Percentiles rank a stretch among this genome's conserved stretches.
These are phyloP conservation scores for Sarcophaga caerulescens DNA, from an alignment of 2,888 invertebrate genomes.

Conservation along the genomic window DNA sequence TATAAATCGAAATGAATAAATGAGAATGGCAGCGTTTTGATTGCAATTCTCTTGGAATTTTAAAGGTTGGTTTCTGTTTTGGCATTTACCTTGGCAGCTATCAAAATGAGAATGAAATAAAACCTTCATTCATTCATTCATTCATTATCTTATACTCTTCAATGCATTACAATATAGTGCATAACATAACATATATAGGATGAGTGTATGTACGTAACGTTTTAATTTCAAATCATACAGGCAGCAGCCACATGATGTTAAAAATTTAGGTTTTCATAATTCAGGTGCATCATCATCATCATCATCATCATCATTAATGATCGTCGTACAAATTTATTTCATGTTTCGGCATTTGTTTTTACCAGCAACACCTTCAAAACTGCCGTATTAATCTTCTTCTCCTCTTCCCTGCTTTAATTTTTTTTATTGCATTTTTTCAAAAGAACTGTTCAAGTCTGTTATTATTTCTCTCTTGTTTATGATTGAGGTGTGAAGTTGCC, in stretches of 20 bases:
- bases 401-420: background rate
- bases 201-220: no score
- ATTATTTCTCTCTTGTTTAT: slow-evolving; percentile 56
- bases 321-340: slow-evolving; percentile 25
- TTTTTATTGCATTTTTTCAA: slow-evolving; percentile 13
- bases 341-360: background rate
- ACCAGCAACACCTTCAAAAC: slow-evolving; percentile 44
- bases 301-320: background rate
- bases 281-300: slow-evolving; percentile 50
- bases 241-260: background rate
- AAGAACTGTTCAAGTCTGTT: slow-evolving; percentile 52
- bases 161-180: background rate
- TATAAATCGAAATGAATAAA: no score
- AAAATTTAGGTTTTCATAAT: slow-evolving; percentile 41
- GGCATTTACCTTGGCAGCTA: slow-evolving; percentile 70
- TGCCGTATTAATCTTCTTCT: slow-evolving; percentile 6
- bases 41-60: slow-evolving; percentile 48
- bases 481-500: slow-evolving; percentile 66
- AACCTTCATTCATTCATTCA: slow-evolving; percentile 26
- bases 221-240: background rate
- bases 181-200: no score
- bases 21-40: background rate
- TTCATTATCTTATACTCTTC: slow-evolving; percentile 28
- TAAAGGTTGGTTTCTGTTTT: slow-evolving; percentile 69
- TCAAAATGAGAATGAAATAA: slow-evolving; percentile 28